Base-by-base conservation (phyloP, 2,888 invertebrate genomes). In the Vanessa cardui region DNA sequence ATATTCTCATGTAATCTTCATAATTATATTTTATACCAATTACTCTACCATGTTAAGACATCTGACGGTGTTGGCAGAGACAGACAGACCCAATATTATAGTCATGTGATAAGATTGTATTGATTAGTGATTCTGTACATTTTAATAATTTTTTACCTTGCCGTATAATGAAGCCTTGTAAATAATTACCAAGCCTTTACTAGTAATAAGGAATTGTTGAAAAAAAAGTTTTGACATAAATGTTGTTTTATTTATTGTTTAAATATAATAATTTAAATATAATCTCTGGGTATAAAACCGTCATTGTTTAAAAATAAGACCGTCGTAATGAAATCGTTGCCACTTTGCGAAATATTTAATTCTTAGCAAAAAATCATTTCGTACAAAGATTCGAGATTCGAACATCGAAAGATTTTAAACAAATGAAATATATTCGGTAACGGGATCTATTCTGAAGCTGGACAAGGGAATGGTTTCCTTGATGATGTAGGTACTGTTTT, bases 141-240 rank as follows among this genome's bases (percentile, higher is more conserved):
- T 77, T 86, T 83, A 85, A 86, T 88, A 86, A 86, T 88, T 92
- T 90, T 90, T 87, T 91, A 91, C 90, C 91, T 90, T 91, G 90
- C 90, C 90, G 87, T 86, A 81, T 89, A 87, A 88, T 89, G 81
- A 90, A 89, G 90, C 91, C 91, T 87, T 92, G 92, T 92, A 92
- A 88, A 92, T 92, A 92, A 84, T 86, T 88, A 89, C 84, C 86
- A 89, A 89, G 92, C 92, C 90, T 92, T 91, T 91, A 90, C 81
- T 88, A 90, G 83, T 78, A 65, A 21, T 92, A 92, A 90, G 89
- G 79, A 88, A 86, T 92, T 89, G 91, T 92, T 92, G 79, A 91
- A 86, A 88, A n/a, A 54, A 90, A 81, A 81, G 80, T 88, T 88
- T 89, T 87, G 83, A 87, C 82, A 88, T 79, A 86, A 86, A 80